Percentiles rank a stretch among this genome's conserved stretches.
Evolutionary conservation across 2,797 vertebrate genomes (phyloP).

Genomic region (Falco cherrug): DNA sequence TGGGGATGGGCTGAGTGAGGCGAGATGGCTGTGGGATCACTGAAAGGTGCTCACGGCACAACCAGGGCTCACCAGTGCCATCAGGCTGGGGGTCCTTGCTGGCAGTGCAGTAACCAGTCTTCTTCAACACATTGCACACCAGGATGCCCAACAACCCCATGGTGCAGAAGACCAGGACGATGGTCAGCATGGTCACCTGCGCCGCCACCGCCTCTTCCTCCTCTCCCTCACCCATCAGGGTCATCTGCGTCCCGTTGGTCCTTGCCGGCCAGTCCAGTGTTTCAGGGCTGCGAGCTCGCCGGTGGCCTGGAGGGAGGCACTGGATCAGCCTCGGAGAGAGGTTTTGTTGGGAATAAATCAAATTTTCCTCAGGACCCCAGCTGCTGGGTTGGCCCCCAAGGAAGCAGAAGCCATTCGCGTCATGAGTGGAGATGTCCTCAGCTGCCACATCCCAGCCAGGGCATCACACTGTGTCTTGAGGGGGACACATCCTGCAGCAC

Average conservation of each 20-base stretch:
- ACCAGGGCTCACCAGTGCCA: neutral
- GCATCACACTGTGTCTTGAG: rapidly evolving
- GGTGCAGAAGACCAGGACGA: conserved; percentile 93
- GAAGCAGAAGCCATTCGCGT: neutral
- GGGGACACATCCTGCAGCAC: rapidly evolving
- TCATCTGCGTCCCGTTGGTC: conserved; percentile 79
- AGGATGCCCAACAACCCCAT: conserved; percentile 94
- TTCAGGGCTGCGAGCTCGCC: neutral
- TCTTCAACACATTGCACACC: conserved; percentile 94
- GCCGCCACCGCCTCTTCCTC: conserved; percentile 80
- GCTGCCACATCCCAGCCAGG: neutral
- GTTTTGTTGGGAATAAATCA: neutral
- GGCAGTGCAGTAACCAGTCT: conserved; percentile 91
- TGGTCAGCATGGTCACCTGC: conserved; percentile 88
- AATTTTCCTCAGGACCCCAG: neutral
- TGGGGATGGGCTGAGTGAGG: neutral
- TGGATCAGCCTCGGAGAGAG: rapidly evolving
- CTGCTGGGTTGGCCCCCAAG: neutral
- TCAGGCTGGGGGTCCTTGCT: conserved; percentile 79
- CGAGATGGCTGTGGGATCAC: neutral
- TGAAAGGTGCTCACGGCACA: rapidly evolving
- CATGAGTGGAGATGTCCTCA: rapidly evolving
- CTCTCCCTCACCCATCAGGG: conserved; percentile 41
- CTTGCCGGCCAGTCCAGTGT: neutral
- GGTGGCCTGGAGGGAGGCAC: neutral